These are phyloP conservation scores for Calcarius ornatus DNA, from an alignment of 2,113 vertebrate genomes.

Conservation along the genomic window DNA sequence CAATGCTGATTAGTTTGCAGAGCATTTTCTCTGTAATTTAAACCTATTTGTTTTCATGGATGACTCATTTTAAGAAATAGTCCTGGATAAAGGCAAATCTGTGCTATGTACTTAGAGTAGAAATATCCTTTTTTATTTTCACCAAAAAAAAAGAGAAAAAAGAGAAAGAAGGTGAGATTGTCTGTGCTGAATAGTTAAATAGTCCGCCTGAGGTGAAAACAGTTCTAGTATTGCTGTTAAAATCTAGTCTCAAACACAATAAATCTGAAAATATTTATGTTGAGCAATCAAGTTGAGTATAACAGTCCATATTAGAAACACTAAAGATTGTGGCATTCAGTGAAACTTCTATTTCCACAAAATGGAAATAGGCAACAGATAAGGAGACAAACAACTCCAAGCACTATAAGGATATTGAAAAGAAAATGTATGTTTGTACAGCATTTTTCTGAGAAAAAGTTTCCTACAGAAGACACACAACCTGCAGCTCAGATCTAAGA, in stretches of 20 bases:
- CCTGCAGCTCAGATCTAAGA: neutral
- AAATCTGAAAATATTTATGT: neutral
- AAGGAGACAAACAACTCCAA: neutral
- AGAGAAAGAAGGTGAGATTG: neutral
- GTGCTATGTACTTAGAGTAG: neutral
- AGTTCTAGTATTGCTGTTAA: neutral
- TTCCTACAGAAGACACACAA: neutral
- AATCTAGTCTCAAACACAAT: neutral
- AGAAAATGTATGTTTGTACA: neutral
- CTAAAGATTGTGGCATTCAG: neutral
- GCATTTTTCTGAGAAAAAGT: neutral
- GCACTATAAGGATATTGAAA: neutral
- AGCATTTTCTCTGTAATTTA: slow-evolving; percentile 27
- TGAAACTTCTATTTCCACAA: neutral
- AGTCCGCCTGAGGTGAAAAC: neutral
- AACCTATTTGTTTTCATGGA: slow-evolving; percentile 1
- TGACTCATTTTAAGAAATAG: slow-evolving; percentile 22
- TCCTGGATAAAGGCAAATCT: neutral
- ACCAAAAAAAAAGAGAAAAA: neutral
- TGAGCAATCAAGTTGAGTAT: neutral
- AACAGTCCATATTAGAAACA: neutral
- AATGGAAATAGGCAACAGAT: neutral
- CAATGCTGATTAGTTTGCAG: slow-evolving; percentile 3
- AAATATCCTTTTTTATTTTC: neutral
- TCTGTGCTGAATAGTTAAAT: neutral